phyloP scores from a whole-genome alignment of 2,113 vertebrate genomes.

The Enhydra lutris region DNA sequence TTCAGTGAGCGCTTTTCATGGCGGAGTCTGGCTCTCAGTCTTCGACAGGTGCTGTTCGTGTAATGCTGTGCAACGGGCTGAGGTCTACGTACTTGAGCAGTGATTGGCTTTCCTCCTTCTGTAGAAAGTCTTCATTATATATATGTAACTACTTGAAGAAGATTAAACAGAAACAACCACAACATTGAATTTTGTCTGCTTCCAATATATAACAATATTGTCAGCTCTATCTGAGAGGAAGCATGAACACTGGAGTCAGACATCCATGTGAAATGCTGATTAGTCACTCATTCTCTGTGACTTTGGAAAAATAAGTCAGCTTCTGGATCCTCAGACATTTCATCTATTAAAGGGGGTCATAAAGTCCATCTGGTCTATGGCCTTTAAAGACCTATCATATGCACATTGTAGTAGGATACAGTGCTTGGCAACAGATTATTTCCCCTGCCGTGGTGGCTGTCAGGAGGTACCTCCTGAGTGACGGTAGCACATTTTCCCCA shows the following conservation, averaged over 20 bases:
- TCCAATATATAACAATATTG: not conserved
- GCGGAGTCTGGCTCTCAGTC: not conserved
- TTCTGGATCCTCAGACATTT: not conserved
- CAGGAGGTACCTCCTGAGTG: rapidly evolving
- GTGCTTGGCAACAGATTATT: not conserved
- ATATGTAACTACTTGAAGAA: not conserved
- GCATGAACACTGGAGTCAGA: not conserved
- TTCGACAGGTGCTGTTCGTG: rapidly evolving
- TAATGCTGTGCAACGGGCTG: rapidly evolving
- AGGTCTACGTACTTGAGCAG: rapidly evolving
- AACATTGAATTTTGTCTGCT: not conserved
- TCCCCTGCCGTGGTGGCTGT: rapidly evolving
- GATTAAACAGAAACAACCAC: not conserved
- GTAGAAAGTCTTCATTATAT: not conserved
- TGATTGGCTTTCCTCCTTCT: not conserved
- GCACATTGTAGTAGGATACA: rapidly evolving
- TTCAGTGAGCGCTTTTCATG: too few species aligned
- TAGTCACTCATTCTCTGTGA: not conserved
- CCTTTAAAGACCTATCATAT: not conserved
- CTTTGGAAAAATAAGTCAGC: not conserved
- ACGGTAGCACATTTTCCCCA: not conserved
- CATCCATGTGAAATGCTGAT: not conserved
- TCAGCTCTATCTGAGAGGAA: not conserved
- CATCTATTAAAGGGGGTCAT: not conserved
- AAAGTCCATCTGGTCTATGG: not conserved